Evolutionary conservation across 1,140 invertebrate species (phyloP).

Genomic region (Steinernema khuongi): DNA sequence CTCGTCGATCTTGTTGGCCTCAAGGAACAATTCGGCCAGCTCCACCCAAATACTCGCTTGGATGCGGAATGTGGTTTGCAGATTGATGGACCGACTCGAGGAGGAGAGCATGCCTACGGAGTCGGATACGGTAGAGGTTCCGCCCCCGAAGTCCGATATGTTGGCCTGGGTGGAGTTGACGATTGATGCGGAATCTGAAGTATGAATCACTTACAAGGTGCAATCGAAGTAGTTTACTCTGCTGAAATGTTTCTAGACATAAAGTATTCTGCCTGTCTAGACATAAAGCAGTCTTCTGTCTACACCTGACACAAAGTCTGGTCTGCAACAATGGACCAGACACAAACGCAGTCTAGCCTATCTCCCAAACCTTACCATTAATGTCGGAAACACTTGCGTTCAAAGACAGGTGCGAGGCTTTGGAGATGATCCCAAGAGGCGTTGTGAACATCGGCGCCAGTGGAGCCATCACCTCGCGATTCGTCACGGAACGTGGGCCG

Average conservation of each 20-base stretch:
- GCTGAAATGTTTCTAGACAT: constrained; percentile 2
- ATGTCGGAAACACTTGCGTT: constrained; percentile 32
- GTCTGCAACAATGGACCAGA: constrained; percentile 10
- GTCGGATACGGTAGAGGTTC: constrained; percentile 46
- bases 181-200: constrained; percentile 20
- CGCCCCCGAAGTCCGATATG: constrained; percentile 41
- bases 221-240: neutral
- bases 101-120: constrained; percentile 42
- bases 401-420: constrained; percentile 32
- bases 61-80: constrained; percentile 19
- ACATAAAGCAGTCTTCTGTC: too few species aligned
- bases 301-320: too few species aligned
- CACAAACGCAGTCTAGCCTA: constrained; percentile 21
- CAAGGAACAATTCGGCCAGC: constrained; percentile 56
- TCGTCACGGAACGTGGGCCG: constrained; percentile 24
- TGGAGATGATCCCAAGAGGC: constrained; percentile 43
- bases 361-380: constrained; percentile 25
- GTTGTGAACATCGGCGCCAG: constrained; percentile 47
- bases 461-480: constrained; percentile 42
- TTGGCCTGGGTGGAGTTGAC: constrained; percentile 16
- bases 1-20: constrained; percentile 42
- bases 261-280: too few species aligned
- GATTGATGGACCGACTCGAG: constrained; percentile 31
- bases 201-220: neutral
- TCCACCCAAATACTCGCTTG: constrained; percentile 57